Evolutionary conservation across 2,888 invertebrate species (phyloP), one percentile per base, ranked within the genome.

Genomic region (Drosophila koepferae): DNA sequence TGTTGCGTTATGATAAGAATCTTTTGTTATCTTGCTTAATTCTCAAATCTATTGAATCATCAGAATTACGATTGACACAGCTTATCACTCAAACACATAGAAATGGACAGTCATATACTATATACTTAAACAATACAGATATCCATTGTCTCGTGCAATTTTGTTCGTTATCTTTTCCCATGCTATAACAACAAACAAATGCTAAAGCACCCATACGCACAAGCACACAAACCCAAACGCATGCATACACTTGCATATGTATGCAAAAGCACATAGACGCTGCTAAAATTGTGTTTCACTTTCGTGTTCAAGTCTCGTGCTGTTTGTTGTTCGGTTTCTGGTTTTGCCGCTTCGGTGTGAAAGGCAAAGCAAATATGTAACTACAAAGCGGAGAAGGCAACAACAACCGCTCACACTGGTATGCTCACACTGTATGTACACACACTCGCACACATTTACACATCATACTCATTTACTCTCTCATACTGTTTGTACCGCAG

Each of bases 281-380:
- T 74, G 72, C 68, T 72, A 18, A 73, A 71, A 74, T 74, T 75
- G 73, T 81, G 80, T 89, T 89, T 89, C 85, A 89, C 89, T 86
- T 86, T 86, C 86, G 78, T 89, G 80, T 76, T 69, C 43, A 64
- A 77, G 89, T 85, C 85, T 88, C 87, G 85, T 86, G 89, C 85
- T 66, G 73, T 74, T 84, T 77, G 77, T 72, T 67, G 51, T 66
- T 80, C 63, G 75, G 74, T 78, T 71, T 81, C 67, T 72, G 77
- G 74, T 84, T 84, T 78, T 77, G 62, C 71, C 60, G 71, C 46
- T 81, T 67, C 72, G 68, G 71, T 54, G 76, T 81, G 72, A 74
- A 63, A 82, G 70, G 77, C 73, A 82, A 73, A 69, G 72, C 75
- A 71, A 67, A 77, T 76, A 77, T 77, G 77, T 76, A 80, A 66